Conservation (phyloP, 2,888 invertebrate species). For the Encarsia formosa region DNA sequence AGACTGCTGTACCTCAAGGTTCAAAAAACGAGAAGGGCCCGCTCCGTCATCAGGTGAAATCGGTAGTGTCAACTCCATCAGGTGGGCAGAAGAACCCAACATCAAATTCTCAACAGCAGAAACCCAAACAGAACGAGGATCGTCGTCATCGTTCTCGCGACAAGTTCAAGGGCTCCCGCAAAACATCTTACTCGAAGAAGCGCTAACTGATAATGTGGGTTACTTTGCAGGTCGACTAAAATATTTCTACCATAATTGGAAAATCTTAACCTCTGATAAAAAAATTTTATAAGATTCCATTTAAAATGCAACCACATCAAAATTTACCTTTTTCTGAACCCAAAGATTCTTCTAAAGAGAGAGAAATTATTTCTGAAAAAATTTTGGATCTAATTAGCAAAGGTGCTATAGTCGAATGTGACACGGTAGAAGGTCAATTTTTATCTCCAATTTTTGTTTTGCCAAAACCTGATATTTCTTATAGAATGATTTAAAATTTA, state of each 20-base stretch:
- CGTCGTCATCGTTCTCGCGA: neutral
- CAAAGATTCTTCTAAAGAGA: neutral
- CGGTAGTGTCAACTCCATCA: neutral
- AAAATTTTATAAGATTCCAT: constrained; percentile 9
- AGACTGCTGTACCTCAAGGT: neutral
- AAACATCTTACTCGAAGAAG: neutral
- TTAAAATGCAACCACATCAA: neutral
- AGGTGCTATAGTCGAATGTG: neutral
- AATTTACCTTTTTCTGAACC: neutral
- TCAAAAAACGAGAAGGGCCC: neutral
- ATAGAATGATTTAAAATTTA: constrained; percentile 26
- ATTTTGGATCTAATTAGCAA: neutral
- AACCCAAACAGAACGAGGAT: neutral
- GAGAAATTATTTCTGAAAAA: neutral
- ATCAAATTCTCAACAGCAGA: neutral
- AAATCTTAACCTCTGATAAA: constrained; percentile 15
- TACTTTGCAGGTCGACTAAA: constrained; percentile 24
- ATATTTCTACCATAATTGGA: constrained; percentile 7
- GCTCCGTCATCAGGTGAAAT: neutral
- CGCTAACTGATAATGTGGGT: constrained; percentile 14
- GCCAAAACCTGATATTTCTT: neutral
- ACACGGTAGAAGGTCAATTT: constrained; percentile 7
- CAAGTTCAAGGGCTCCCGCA: neutral
- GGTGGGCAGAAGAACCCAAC: neutral
- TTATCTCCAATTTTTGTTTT: constrained; percentile 19